phyloP scores from a whole-genome alignment of 2,113 vertebrate species.

The Dipodomys merriami region DNA sequence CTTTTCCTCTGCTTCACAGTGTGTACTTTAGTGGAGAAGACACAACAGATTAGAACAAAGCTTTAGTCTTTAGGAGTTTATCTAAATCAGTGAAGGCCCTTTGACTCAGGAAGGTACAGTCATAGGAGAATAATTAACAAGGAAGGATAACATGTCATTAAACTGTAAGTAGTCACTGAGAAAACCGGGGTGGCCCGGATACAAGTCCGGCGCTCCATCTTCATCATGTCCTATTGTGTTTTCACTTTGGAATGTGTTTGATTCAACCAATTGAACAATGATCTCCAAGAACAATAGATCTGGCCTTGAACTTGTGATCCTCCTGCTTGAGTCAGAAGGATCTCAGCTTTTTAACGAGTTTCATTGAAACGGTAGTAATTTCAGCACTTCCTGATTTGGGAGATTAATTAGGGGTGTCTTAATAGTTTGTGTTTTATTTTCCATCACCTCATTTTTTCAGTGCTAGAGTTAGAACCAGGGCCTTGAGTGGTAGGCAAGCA shows the following conservation, averaged over 20 bases:
- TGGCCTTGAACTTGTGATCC: neutral
- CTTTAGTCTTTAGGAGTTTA: neutral
- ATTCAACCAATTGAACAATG: neutral
- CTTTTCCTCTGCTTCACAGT: neutral
- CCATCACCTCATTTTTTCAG: too few species aligned
- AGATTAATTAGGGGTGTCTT: constrained; percentile 9
- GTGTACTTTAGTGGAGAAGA: neutral
- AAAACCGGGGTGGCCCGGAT: neutral
- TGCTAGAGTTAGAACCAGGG: too few species aligned
- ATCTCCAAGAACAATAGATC: neutral
- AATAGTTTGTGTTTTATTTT: neutral
- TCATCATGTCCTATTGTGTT: neutral
- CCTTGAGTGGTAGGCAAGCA: neutral
- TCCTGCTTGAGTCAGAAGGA: neutral
- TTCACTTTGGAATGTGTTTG: constrained; percentile 3
- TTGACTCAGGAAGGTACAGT: neutral
- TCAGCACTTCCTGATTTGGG: neutral
- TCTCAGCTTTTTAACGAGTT: constrained; percentile 6
- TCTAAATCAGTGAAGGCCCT: neutral
- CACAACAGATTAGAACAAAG: neutral
- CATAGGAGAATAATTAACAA: neutral
- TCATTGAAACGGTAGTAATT: neutral
- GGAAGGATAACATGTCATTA: neutral
- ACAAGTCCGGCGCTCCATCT: neutral
- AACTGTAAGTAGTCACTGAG: neutral